phyloP scores from a whole-genome alignment of 2,113 vertebrate species.

The Eudyptes chrysolophus region DNA sequence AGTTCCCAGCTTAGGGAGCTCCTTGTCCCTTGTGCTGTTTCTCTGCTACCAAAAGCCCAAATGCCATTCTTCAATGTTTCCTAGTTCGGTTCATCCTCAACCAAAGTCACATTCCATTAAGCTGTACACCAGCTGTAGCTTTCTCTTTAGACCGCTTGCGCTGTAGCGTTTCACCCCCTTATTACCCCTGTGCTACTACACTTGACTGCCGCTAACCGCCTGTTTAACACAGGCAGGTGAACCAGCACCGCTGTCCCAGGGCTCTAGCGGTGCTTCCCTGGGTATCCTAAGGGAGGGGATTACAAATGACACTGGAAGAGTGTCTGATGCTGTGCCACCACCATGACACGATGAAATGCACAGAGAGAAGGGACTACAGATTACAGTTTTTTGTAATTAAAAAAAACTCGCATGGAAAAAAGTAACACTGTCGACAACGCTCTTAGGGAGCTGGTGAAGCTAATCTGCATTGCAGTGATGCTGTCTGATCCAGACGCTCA shows the following conservation, averaged over 20 bases:
- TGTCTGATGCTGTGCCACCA: fast-evolving
- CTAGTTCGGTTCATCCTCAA: neutral
- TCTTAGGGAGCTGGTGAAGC: neutral
- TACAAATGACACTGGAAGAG: neutral
- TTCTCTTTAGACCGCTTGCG: fast-evolving
- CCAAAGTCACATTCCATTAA: neutral
- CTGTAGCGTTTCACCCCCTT: neutral
- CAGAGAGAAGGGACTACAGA: neutral
- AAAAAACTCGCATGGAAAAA: neutral
- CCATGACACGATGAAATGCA: neutral
- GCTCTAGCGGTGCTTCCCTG: neutral
- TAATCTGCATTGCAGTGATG: neutral
- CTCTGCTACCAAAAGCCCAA: neutral
- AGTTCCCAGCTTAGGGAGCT: neutral
- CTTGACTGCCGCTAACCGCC: neutral
- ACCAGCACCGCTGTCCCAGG: neutral
- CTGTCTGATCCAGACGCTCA: neutral
- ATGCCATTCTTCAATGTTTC: neutral
- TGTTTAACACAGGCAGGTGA: neutral
- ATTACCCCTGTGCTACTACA: neutral
- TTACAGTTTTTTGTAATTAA: neutral
- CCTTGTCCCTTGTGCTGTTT: neutral
- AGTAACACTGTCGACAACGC: neutral
- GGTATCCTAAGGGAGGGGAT: neutral
- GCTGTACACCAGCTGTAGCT: neutral